Base-by-base conservation (phyloP, 92 coral and sea anemone genomes). In the Parazoanthus atlanticus region DNA sequence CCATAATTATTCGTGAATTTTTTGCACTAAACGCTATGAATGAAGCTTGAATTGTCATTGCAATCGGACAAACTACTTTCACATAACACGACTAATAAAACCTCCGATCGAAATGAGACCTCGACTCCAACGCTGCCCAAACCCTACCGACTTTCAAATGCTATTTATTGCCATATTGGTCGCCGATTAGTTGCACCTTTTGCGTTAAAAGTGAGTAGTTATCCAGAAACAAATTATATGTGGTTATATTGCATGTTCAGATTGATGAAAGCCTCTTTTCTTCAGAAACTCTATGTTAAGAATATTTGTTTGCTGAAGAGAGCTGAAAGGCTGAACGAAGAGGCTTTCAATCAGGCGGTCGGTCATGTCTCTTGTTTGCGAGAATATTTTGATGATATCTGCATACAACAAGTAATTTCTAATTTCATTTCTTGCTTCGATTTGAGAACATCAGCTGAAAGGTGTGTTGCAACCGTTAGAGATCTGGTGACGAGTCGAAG, bases 1-100 rank as follows among this genome's bases (percentile, higher is more conserved):
- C 87, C 87, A 84, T 84, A 84, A 84, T 69, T 84, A 84, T 71
- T 43, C 78, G 74, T 84, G 66, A 84, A 84, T 69, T 29, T 32
- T 43, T 71, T 16, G 41, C 78, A 84, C 87, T 28, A 31, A 43
- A 19, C 15, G 38, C 11, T 29, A 31, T 43, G 78, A 41, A 9
- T 84, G 78, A 84, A 70, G 36, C 77, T 84, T 84, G 66, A 43
- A 84, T 70, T 69, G 30, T 70, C 10, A 46, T 28, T 38, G 49
- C 64, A 28, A 70, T 43, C 34, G 79, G 78, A 38, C 26, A 17
- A 67, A 64, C 61, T 11, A 25, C 28, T 26, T 31, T 71, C 21
- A 52, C 67, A 25, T 29, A 23, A 70, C 77, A 30, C 54, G 49
- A 36, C 36, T 78, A 56, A 69, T 43, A 69, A 30, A 69, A 47